phyloP scores from a whole-genome alignment of 30 jellyfish, hydroid and myxozoan species.

The Pseudorhiza aurosa region DNA sequence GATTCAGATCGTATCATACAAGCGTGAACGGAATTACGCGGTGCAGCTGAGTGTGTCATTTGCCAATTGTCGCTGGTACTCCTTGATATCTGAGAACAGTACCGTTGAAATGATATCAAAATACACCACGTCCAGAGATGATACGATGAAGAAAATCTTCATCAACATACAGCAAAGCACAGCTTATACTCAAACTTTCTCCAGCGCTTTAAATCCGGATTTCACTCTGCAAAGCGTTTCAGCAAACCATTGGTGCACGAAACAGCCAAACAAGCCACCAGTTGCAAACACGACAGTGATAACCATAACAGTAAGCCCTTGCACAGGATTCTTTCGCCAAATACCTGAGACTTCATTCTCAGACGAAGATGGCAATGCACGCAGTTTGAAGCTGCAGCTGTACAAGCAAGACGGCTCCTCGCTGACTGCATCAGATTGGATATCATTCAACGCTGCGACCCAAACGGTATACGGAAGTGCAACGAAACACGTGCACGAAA shows the following conservation, averaged over 20 bases:
- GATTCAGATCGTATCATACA: slow-evolving; percentile 66
- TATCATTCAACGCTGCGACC: slow-evolving; percentile 42
- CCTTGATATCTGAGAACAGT: slow-evolving; percentile 12
- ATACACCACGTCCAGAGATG: slow-evolving; percentile 19
- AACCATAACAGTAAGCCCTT: slow-evolving; percentile 39
- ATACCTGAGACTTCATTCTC: slow-evolving; percentile 67
- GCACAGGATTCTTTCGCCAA: slow-evolving; percentile 60
- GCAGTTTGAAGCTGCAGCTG: slow-evolving; percentile 63
- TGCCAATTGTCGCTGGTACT: slow-evolving; percentile 59
- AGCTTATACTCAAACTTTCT: slow-evolving; percentile 3
- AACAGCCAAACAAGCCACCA: slow-evolving; percentile 81
- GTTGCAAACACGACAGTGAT: slow-evolving; percentile 7
- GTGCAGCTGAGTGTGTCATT: slow-evolving; percentile 28
- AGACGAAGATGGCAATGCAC: slow-evolving; percentile 80
- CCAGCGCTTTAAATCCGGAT: slow-evolving; percentile 35
- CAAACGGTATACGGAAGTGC: slow-evolving; percentile 67
- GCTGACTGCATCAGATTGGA: slow-evolving; percentile 78
- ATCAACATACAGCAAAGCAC: neutral
- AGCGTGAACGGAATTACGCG: slow-evolving; percentile 5
- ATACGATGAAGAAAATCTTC: slow-evolving; percentile 4
- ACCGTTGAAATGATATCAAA: neutral
- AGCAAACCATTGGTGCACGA: slow-evolving; percentile 49
- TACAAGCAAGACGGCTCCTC: slow-evolving; percentile 18
- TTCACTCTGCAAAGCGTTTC: slow-evolving; percentile 18
- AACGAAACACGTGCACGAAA: slow-evolving; percentile 9